A percentile compares a stretch with the other conserved stretches of the same genome.
phyloP scores from a whole-genome alignment of 2,113 vertebrate genomes.

The Noturus placidus region DNA sequence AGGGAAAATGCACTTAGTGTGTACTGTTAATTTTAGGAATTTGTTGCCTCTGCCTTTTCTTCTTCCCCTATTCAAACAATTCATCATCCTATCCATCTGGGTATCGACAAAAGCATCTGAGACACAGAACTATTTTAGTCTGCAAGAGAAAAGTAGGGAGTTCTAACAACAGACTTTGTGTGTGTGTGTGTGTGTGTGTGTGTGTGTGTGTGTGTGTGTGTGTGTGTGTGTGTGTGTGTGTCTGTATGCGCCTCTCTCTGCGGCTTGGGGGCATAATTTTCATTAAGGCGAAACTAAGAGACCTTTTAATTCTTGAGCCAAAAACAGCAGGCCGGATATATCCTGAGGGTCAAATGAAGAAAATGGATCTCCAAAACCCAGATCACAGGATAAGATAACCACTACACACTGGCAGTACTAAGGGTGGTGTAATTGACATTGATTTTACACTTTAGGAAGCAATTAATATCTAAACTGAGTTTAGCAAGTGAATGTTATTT shows the following conservation, averaged over 20 bases:
- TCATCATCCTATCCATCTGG: constrained; percentile 39
- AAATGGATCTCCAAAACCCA: constrained; percentile 60
- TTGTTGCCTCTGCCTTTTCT: constrained; percentile 26
- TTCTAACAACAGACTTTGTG: constrained; percentile 37
- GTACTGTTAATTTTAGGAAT: constrained; percentile 36
- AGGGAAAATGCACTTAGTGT: constrained; percentile 9
- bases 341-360: constrained; percentile 57
- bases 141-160: constrained; percentile 27
- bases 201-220: constrained; percentile 18
- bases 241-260: not conserved
- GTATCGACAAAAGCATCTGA: constrained; percentile 49
- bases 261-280: constrained; percentile 60
- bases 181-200: constrained; percentile 17
- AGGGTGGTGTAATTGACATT: constrained; percentile 63
- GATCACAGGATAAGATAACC: constrained; percentile 59
- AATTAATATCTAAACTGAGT: constrained; percentile 66
- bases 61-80: constrained; percentile 38
- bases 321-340: constrained; percentile 59
- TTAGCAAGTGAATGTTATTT: constrained; percentile 58
- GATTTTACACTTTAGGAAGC: constrained; percentile 68
- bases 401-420: constrained; percentile 53
- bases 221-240: constrained; percentile 24
- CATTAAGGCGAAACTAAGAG: constrained; percentile 59
- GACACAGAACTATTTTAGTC: constrained; percentile 39
- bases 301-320: constrained; percentile 66